These are phyloP conservation scores for Aptenodytes patagonicus DNA, from an alignment of 2,113 vertebrate genomes.

Conservation along the genomic window DNA sequence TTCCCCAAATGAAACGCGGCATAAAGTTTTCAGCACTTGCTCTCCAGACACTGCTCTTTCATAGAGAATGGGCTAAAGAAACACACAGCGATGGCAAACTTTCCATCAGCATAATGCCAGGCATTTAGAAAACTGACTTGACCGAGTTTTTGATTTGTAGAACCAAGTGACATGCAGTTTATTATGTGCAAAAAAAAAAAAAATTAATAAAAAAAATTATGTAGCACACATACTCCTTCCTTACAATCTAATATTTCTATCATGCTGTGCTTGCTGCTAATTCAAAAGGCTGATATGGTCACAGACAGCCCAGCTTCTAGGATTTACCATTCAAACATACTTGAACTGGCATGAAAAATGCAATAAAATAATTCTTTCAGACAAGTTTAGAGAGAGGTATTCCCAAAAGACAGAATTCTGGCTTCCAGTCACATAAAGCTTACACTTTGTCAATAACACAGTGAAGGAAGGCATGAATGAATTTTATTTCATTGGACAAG, in stretches of 20 bases:
- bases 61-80: neutral
- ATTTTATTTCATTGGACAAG: slow-evolving; percentile 89
- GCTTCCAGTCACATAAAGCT: slow-evolving; percentile 81
- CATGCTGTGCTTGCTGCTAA: neutral
- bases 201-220: neutral
- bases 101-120: neutral
- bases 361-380: slow-evolving; percentile 76
- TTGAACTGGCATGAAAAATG: slow-evolving; percentile 56
- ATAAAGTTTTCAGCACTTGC: neutral
- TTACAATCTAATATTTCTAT: neutral
- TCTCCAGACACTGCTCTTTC: neutral
- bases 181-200: neutral
- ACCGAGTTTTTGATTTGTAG: neutral
- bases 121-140: neutral
- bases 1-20: neutral
- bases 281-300: neutral
- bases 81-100: neutral
- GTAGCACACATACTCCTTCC: neutral
- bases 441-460: slow-evolving; percentile 84
- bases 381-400: slow-evolving; percentile 78
- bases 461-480: slow-evolving; percentile 79
- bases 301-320: neutral
- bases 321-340: slow-evolving; percentile 58
- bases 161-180: neutral
- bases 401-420: slow-evolving; percentile 77